phyloP scores from a whole-genome alignment of 2,888 invertebrate species.

The Sipha maydis region DNA sequence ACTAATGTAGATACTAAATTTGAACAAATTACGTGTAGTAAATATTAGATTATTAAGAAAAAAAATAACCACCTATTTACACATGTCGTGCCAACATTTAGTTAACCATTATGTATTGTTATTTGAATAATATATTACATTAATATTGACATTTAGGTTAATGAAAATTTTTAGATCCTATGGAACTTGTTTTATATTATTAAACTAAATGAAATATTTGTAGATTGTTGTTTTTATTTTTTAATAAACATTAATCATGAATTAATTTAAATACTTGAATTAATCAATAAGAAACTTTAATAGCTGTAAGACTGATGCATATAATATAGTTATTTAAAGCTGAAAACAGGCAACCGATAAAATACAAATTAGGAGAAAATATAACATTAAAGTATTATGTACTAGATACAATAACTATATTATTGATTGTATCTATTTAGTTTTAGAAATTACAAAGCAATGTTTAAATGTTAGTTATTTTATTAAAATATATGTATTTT shows the following conservation, averaged over 20 bases:
- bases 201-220: not conserved
- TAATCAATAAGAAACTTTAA: not conserved
- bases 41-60: constrained; percentile 12
- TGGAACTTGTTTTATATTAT: constrained; percentile 39
- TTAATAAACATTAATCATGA: constrained; percentile 16
- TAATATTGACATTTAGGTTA: not conserved
- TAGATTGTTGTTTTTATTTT: constrained; percentile 35
- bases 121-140: not conserved
- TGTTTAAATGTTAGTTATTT: constrained; percentile 32
- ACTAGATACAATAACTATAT: not conserved
- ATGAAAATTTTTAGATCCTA: constrained; percentile 16
- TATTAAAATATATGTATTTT: constrained; percentile 41
- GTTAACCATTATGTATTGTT: constrained; percentile 11
- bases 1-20: constrained; percentile 21
- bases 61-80: constrained; percentile 24
- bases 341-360: not conserved
- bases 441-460: not conserved
- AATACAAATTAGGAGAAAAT: not conserved
- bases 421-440: not conserved
- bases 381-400: not conserved
- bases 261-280: constrained; percentile 11
- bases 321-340: constrained; percentile 32
- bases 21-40: constrained; percentile 31
- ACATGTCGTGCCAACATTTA: constrained; percentile 46
- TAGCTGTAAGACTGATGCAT: constrained; percentile 55